Evolutionary conservation across 2,113 vertebrate genomes (phyloP).

Genomic region (Nothocercus nigrocapillus): DNA sequence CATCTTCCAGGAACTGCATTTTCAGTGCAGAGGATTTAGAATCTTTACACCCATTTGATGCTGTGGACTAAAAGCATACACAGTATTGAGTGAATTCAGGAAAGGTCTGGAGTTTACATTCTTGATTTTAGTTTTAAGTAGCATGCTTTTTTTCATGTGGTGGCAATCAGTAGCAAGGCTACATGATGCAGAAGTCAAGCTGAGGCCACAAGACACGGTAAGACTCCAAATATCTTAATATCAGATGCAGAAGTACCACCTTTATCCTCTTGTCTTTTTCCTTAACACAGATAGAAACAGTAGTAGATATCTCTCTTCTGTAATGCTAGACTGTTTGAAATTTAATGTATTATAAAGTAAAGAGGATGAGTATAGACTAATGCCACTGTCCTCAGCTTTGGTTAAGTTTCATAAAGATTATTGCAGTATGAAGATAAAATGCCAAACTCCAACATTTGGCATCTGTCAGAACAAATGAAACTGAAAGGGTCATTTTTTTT

Average conservation of each 20-base stretch:
- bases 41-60: background rate
- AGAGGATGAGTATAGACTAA: slow-evolving; percentile 25
- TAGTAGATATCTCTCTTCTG: background rate
- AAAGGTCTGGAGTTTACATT: background rate
- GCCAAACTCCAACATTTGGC: slow-evolving; percentile 9
- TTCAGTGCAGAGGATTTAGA: background rate
- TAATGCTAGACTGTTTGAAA: background rate
- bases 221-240: background rate
- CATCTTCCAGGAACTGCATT: background rate
- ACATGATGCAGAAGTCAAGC: background rate
- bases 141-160: background rate
- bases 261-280: background rate
- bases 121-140: background rate
- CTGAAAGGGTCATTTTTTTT: background rate
- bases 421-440: slow-evolving; percentile 48
- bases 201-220: background rate
- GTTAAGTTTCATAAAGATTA: slow-evolving; percentile 42
- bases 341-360: background rate
- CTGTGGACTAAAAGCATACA: background rate
- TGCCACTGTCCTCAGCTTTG: slow-evolving; percentile 18
- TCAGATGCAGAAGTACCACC: background rate
- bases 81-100: background rate
- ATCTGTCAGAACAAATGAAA: slow-evolving; percentile 62
- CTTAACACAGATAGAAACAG: background rate
- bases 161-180: background rate